Percentiles rank a stretch among this genome's conserved stretches.
Conservation (phyloP, 2,888 invertebrate genomes). For the Panopea generosa region DNA sequence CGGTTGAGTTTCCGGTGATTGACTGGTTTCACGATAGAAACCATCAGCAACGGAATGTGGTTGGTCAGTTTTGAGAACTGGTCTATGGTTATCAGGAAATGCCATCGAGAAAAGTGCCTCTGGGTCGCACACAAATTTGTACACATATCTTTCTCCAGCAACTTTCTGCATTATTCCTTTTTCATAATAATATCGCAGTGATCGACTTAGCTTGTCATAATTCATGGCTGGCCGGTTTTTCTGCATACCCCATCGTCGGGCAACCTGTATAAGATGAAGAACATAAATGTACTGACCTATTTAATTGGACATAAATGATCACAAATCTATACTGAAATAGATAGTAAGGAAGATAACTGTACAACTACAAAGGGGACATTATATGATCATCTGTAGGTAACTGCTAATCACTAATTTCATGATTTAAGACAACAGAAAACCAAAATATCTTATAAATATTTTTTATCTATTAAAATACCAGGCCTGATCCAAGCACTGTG, state of each 20-base stretch:
- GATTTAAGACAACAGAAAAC: too few species aligned
- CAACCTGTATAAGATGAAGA: too few species aligned
- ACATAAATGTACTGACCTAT: conserved; percentile 3
- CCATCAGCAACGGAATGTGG: conserved; percentile 58
- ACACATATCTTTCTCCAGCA: conserved; percentile 95
- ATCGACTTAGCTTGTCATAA: conserved; percentile 97
- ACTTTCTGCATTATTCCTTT: conserved; percentile 99
- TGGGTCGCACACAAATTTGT: conserved; percentile 98
- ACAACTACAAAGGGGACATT: too few species aligned
- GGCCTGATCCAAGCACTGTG: too few species aligned
- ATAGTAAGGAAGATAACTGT: too few species aligned
- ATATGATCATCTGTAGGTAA: too few species aligned
- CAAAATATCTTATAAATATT: too few species aligned
- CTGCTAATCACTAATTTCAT: too few species aligned
- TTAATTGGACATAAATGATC: too few species aligned
- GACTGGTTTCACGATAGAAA: conserved; percentile 65
- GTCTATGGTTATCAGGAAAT: conserved; percentile 81
- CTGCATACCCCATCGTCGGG: conserved; percentile 97
- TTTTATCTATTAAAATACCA: too few species aligned
- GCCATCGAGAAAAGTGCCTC: conserved; percentile 85
- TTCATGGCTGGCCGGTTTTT: conserved; percentile 99
- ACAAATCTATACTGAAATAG: too few species aligned
- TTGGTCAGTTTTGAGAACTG: conserved; percentile 79
- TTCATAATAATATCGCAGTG: conserved; percentile 98
- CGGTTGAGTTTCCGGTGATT: conserved; percentile 62